Evolutionary conservation across 2,113 vertebrate genomes (phyloP).

Genomic region (Salminus brasiliensis): DNA sequence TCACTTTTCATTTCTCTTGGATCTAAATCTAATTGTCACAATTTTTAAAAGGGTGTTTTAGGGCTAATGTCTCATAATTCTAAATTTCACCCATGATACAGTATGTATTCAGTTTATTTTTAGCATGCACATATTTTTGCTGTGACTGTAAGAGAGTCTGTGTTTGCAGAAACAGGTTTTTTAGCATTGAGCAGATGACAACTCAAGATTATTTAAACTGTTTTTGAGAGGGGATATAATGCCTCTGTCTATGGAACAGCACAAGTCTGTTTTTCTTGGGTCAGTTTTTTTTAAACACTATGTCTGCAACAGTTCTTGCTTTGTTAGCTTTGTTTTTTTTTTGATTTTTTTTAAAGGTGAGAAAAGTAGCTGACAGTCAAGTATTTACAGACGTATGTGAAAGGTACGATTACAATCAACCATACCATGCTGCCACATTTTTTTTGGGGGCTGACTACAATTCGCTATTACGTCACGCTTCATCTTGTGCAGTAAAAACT

Average conservation of each 20-base stretch:
- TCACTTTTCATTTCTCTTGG: background rate
- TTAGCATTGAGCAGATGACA: background rate
- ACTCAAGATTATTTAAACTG: background rate
- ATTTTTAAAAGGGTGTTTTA: too few species aligned
- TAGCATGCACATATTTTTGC: background rate
- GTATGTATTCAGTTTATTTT: background rate
- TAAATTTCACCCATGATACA: background rate
- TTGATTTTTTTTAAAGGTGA: background rate
- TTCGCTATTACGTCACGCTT: background rate
- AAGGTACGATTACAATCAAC: background rate
- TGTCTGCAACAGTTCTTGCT: background rate
- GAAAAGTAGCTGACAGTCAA: background rate
- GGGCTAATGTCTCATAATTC: background rate
- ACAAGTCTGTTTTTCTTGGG: background rate
- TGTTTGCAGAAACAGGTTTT: slow-evolving; percentile 1
- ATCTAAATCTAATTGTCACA: too few species aligned
- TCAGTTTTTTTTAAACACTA: background rate
- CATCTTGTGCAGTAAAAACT: background rate
- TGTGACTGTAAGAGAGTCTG: background rate
- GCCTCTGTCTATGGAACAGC: background rate
- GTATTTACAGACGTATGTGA: background rate
- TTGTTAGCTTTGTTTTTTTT: background rate
- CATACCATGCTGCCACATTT: background rate
- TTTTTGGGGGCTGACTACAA: background rate
- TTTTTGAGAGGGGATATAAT: background rate